These are phyloP conservation scores for Anhinga anhinga DNA, from an alignment of 2,113 vertebrate genomes.

Conservation along the genomic window DNA sequence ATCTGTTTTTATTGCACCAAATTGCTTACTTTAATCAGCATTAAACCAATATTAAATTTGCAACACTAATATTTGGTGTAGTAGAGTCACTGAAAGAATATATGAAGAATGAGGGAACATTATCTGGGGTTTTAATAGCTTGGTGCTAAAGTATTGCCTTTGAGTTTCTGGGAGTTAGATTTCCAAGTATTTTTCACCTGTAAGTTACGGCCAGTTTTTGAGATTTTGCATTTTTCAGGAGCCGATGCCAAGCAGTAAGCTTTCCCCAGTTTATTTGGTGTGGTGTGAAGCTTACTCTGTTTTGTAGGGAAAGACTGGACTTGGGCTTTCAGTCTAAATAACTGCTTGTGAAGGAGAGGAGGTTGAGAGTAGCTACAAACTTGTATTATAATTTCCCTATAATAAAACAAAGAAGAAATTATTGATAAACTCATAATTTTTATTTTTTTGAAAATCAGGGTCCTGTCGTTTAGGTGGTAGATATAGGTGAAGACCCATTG, in stretches of 20 bases:
- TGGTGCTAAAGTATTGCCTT: background rate
- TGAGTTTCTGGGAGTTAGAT: background rate
- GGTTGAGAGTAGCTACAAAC: background rate
- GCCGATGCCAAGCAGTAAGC: background rate
- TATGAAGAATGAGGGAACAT: background rate
- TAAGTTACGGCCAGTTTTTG: background rate
- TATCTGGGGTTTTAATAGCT: background rate
- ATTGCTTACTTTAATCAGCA: background rate
- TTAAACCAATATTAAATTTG: background rate
- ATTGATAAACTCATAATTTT: background rate
- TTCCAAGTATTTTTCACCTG: background rate
- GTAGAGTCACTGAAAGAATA: background rate
- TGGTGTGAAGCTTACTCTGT: background rate
- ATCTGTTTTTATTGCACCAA: background rate
- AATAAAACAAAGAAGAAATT: background rate
- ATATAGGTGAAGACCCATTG: background rate
- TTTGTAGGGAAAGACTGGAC: background rate
- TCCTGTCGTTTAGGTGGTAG: background rate
- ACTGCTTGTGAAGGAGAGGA: background rate
- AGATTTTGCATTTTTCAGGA: background rate
- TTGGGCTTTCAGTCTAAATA: background rate
- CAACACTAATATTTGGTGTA: background rate
- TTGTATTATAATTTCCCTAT: background rate
- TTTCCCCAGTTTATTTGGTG: background rate
- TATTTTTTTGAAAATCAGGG: background rate